Conservation (phyloP, 2,888 invertebrate species). For the Stomorhina lunata region DNA sequence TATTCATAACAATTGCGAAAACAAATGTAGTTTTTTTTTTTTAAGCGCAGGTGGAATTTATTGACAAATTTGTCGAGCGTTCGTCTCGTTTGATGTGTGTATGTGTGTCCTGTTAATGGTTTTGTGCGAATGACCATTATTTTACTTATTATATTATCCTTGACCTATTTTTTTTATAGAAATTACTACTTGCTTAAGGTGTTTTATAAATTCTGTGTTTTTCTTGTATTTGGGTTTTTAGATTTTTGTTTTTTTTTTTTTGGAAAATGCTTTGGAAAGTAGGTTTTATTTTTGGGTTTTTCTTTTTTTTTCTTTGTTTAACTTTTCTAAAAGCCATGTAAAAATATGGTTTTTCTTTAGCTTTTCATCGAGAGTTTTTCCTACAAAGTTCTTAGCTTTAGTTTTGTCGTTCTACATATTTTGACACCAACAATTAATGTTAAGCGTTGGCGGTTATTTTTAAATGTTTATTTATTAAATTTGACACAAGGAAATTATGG, state of each 20-base stretch:
- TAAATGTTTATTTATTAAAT: background rate
- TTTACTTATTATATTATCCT: slow-evolving; percentile 38
- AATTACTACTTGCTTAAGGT: background rate
- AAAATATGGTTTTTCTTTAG: background rate
- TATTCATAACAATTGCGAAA: background rate
- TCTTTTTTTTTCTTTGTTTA: slow-evolving; percentile 5
- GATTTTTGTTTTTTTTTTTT: no score
- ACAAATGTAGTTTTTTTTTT: background rate
- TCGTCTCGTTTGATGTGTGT: background rate
- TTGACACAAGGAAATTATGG: background rate
- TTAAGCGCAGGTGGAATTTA: background rate
- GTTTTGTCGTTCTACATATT: slow-evolving; percentile 2
- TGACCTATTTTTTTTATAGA: slow-evolving; percentile 49
- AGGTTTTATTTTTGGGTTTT: background rate
- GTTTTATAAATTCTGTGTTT: background rate
- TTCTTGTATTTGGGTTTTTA: background rate
- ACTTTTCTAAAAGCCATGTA: slow-evolving; percentile 7
- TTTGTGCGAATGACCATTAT: background rate
- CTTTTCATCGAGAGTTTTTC: background rate
- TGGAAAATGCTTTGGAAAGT: no score
- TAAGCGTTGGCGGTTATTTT: background rate
- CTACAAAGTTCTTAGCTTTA: background rate
- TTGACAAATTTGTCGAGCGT: slow-evolving; percentile 42
- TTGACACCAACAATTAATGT: slow-evolving; percentile 19
- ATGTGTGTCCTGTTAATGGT: background rate